Evolutionary conservation across 1,140 invertebrate species (phyloP).

Genomic region (Brachionus calyciflorus): DNA sequence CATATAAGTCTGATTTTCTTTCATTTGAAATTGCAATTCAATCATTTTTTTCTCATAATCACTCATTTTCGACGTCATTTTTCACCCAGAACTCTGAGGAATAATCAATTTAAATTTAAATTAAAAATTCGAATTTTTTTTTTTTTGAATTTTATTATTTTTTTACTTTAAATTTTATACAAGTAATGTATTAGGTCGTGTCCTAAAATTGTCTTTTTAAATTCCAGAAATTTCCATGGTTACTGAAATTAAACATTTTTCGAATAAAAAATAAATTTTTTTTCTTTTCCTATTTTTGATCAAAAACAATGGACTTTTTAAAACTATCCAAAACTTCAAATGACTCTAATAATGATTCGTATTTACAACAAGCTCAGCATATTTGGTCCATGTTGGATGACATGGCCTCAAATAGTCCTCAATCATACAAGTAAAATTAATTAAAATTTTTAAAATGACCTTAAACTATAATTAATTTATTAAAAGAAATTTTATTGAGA

Average conservation of each 20-base stretch:
- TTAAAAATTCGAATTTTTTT: too few species aligned
- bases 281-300: neutral
- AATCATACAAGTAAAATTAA: conserved; percentile 39
- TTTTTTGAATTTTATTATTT: too few species aligned
- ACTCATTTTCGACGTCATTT: neutral
- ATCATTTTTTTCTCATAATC: conserved; percentile 43
- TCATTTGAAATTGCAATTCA: conserved; percentile 53
- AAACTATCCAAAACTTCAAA: neutral
- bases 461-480: neutral
- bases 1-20: conserved; percentile 69
- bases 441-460: neutral
- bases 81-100: neutral
- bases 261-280: neutral
- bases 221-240: conserved; percentile 40
- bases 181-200: neutral
- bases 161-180: too few species aligned
- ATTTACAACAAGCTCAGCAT: conserved; percentile 18
- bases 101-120: too few species aligned
- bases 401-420: conserved; percentile 15
- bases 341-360: conserved; percentile 11
- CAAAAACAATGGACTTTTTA: conserved; percentile 1
- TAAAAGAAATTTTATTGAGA: conserved; percentile 41
- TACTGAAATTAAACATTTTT: neutral
- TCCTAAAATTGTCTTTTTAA: neutral
- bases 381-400: conserved; percentile 46